These are phyloP conservation scores for Littorina saxatilis DNA, from an alignment of 1,140 invertebrate genomes.

Conservation along the genomic window DNA sequence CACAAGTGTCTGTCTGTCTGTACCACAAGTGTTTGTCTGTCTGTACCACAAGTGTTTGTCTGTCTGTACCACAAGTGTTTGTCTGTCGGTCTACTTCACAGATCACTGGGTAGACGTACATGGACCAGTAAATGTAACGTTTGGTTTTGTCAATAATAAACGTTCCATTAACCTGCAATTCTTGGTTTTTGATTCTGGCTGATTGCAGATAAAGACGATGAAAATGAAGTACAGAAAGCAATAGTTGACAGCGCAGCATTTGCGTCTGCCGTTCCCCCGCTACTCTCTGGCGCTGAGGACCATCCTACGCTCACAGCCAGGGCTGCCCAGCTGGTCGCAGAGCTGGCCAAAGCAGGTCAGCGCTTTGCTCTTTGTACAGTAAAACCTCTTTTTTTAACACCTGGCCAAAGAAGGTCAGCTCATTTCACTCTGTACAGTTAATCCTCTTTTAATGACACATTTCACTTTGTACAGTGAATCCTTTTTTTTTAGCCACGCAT, in stretches of 20 bases:
- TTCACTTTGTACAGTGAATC: no score
- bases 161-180: no score
- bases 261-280: conserved; percentile 48
- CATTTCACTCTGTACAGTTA: no score
- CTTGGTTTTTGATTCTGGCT: no score
- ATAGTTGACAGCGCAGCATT: conserved; percentile 54
- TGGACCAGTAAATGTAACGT: no score
- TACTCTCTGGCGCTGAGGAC: conserved; percentile 38
- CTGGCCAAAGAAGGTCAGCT: neutral
- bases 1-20: no score
- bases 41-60: neutral
- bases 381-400: neutral
- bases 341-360: conserved; percentile 74
- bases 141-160: no score
- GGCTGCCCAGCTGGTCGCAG: conserved; percentile 70
- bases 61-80: neutral
- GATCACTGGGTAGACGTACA: no score
- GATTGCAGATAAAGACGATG: conserved; percentile 45
- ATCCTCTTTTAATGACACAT: no score
- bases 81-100: neutral
- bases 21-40: no score
- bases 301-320: conserved; percentile 43
- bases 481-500: no score
- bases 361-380: no score
- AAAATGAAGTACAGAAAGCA: conserved; percentile 49